Base-by-base conservation (phyloP, 2,797 vertebrate genomes). In the Channallabes apus region DNA sequence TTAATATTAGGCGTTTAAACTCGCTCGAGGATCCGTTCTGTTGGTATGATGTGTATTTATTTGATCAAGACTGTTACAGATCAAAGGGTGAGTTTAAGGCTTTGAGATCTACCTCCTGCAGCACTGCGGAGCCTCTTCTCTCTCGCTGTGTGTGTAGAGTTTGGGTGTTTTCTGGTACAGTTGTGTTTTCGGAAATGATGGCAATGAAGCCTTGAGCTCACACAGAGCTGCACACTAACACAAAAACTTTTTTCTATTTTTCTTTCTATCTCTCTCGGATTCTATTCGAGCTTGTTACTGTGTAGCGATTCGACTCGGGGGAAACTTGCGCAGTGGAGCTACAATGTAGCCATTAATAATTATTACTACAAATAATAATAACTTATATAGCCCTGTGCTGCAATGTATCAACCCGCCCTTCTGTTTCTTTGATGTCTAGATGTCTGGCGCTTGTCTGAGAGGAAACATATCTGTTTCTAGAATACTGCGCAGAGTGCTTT, bases 121-220 rank as follows among this genome's bases (percentile, higher is more conserved):
- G 93, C 92, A 92, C 90, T 93, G 94, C 95, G 88, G 93, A 88
- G 91, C 89, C 91, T 91, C 68, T 91, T 91, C 91, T 89, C 89
- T 91, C 88, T 11, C 46, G 46, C 46, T 51, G 46, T 51, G 46
- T 51, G 84, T 65, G 64, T 56, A 88, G 85, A 90, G 20, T 9
- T 27, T 86, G 82, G 89, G 38, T 88, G 90, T 92, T 92, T 88
- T 90, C 89, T 51, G 87, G 62, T 87, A 86, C 80, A 84, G 69
- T 59, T 87, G 90, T 72, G 56, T 22, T 67, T 62, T 84, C 46
- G 29, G 22, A 65, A 29, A 71, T 56, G 41, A 78, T 82, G 72
- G 35, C 79, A 82, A 38, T 80, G 79, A 86, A 76, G 83, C 82
- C 46, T 51, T 11, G 46, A 51, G 46, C 46, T 51, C 46, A 51